Evolutionary conservation across 92 coral and sea anemone species (phyloP), one percentile per base, ranked within the genome.

Genomic region (Plumapathes pennacea): DNA sequence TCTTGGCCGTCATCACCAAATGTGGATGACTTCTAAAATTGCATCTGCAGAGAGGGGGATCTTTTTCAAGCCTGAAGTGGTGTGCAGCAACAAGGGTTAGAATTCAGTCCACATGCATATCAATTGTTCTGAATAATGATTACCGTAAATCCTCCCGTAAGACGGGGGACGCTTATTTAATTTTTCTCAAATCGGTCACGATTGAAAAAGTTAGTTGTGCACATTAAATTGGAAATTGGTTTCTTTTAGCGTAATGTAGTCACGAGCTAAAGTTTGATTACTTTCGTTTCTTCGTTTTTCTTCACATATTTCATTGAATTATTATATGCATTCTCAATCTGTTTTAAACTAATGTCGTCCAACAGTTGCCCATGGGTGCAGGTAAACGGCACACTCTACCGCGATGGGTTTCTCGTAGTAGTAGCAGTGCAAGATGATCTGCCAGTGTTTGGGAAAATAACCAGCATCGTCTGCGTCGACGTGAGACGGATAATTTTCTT

Each of bases 341-440:
- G n/a, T n/a, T n/a, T n/a, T n/a, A n/a, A n/a, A n/a, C n/a, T n/a
- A n/a, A n/a, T n/a, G n/a, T n/a, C n/a, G n/a, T n/a, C n/a, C n/a
- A n/a, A n/a, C n/a, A 22, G 23, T 19, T 49, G 53, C 31, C 34
- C 74, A 1, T 67, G 74, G 63, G 62, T 67, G 0, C 28, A 40
- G 18, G 64, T 54, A 0, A 11, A 49, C n/a, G 74, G 74, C 0
- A 67, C 74, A 1, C 39, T 49, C 14, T 67, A 67, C 54, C 53
- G 42, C 39, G 45, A 49, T 17, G 74, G 74, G 1, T 57, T 58
- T 3, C 11, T 67, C 11, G 31, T 67, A 10, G 50, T 49, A 12
- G 31, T 38, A 10, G 64, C 45, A 1, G n/a, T 36, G 18, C 61
- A 54, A 23, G 55, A 44, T 25, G 25, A 43, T 38, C 53, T 67